Base-by-base conservation (phyloP, 2,797 vertebrate genomes). In the Acanthopagrus latus region DNA sequence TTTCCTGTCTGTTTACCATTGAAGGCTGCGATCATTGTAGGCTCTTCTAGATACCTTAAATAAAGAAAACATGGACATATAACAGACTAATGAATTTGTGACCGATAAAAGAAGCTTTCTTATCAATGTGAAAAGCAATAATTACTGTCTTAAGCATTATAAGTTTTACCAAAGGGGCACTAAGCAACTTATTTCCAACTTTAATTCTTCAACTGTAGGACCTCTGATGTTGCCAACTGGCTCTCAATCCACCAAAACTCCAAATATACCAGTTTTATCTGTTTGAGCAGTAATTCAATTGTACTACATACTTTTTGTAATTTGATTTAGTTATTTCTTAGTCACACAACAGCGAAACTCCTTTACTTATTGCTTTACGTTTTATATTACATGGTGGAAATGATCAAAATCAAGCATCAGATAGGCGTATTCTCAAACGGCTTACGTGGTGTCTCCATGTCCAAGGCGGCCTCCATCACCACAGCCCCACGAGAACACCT, bases 401-500 rank as follows among this genome's bases (percentile, higher is more conserved):
- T 25, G 17, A 4, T 44, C 3, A 6, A 43, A 60, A 18, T 44
- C 0, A 54, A 48, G 75, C 20, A 46, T 57, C 20, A 18, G 13
- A 9, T 27, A 0, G 1, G 1, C 1, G 1, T 57, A 69, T 38
- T 25, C 1, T 51, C 13, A 12, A 8, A 38, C 25, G 56, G 81
- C 97, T 75, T 96, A 99, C 98, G 97, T 96, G 4, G 97, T 97
- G 91, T 99, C 98, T 64, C 98, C 98, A 3, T 99, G 98, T 88
- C 98, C 98, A 16, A 99, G 95, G 63, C 98, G 96, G n/a, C 98
- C 98, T 17, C 98, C 97, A 46, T 99, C 98, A 38, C 98, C 98
- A 58, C 97, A 99, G 58, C 98, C 98, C 98, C 98, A 99, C 64
- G 98, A 99, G 86, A 97, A 99, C 81, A 99, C 97, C 92, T 99